phyloP scores from a whole-genome alignment of 2,797 vertebrate species.

The Emydoidea blandingii region DNA sequence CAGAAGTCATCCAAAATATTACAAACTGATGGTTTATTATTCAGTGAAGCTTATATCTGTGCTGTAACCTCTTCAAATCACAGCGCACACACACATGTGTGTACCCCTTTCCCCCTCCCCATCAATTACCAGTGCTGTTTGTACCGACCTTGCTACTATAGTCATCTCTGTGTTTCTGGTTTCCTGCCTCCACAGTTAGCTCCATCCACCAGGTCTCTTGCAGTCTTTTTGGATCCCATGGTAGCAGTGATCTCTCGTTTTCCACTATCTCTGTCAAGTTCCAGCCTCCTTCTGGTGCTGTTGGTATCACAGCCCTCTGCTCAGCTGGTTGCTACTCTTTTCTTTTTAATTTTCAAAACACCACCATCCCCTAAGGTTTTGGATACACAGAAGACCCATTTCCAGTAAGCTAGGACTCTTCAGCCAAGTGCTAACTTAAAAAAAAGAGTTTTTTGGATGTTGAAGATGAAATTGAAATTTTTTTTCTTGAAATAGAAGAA shows the following conservation, averaged over 20 bases:
- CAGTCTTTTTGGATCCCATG: not conserved
- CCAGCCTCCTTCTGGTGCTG: not conserved
- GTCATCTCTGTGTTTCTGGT: not conserved
- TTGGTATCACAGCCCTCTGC: not conserved
- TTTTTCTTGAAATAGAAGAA: too few relatives aligned
- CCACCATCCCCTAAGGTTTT: not conserved
- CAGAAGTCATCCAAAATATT: not conserved
- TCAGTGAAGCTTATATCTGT: not conserved
- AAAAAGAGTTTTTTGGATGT: too few relatives aligned
- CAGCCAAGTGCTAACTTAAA: too few relatives aligned
- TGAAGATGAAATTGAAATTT: too few relatives aligned
- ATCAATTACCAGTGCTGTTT: not conserved
- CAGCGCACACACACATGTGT: fast-evolving
- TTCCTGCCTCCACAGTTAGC: not conserved
- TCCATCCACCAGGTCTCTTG: not conserved
- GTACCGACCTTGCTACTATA: not conserved
- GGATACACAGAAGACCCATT: too few relatives aligned
- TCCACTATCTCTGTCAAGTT: not conserved
- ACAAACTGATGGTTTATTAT: not conserved
- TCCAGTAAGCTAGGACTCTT: too few relatives aligned
- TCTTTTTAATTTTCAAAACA: not conserved
- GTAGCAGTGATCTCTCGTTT: not conserved
- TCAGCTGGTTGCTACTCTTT: not conserved
- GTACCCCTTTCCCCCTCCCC: fast-evolving
- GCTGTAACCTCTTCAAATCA: not conserved